Conservation (phyloP, 2,797 vertebrate species). For the Fistularia tabacaria region DNA sequence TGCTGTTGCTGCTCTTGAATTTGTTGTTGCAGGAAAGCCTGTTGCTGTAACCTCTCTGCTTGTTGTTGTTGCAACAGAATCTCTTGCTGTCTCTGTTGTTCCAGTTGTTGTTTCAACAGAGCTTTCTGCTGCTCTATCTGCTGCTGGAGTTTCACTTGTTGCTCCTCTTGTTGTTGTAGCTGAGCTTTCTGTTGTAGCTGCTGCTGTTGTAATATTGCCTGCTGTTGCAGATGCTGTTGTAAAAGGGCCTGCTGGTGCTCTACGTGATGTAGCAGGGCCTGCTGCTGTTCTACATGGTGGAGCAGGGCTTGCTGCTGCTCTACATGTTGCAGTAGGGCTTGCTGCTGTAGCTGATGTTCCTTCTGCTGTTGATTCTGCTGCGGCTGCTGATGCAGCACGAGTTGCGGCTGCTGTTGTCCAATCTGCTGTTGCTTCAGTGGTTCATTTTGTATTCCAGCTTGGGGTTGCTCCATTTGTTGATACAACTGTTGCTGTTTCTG, state of each 20-base stretch:
- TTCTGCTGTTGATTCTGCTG: conserved; percentile 58
- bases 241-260: conserved; percentile 62
- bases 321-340: conserved; percentile 25
- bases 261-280: conserved; percentile 51
- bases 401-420: conserved; percentile 56
- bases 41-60: conserved; percentile 65
- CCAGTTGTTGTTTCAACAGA: conserved; percentile 65
- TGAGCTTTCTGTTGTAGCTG: conserved; percentile 61
- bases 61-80: conserved; percentile 66
- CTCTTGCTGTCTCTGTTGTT: conserved; percentile 64
- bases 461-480: conserved; percentile 51
- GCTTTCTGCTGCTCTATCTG: conserved; percentile 61
- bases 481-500: conserved; percentile 57
- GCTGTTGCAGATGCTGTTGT: conserved; percentile 64
- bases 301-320: conserved; percentile 52
- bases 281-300: conserved; percentile 38
- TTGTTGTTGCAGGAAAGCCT: conserved; percentile 64
- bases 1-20: conserved; percentile 59
- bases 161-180: conserved; percentile 57
- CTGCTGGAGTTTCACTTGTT: conserved; percentile 60
- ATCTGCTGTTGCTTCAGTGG: conserved; percentile 44
- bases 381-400: conserved; percentile 51
- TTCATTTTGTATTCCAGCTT: conserved; percentile 56
- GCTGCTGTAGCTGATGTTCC: conserved; percentile 60
- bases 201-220: conserved; percentile 63